Percentiles rank a stretch among this genome's conserved stretches.
phyloP scores from a whole-genome alignment of 2,888 invertebrate species.

The Cosmia pyralina region DNA sequence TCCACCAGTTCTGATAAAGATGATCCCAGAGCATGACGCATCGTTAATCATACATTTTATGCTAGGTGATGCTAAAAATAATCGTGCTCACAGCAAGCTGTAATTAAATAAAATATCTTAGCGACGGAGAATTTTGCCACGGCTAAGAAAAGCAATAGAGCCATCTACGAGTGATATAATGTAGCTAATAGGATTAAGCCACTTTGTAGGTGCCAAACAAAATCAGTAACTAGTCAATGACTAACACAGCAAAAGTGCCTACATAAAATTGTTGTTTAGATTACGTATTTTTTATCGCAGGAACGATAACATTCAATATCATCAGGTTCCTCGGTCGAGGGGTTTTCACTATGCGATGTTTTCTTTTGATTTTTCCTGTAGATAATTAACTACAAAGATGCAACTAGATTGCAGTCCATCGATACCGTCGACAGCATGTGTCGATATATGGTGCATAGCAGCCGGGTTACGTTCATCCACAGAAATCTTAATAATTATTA shows the following conservation, averaged over 20 bases:
- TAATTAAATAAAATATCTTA: constrained; percentile 44
- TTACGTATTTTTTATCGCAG: constrained; percentile 39
- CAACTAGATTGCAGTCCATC: background rate
- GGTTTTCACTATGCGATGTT: background rate
- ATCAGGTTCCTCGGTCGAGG: constrained; percentile 1
- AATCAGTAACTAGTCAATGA: constrained; percentile 14
- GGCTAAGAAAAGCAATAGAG: constrained; percentile 4
- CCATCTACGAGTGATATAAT: background rate
- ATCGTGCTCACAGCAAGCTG: constrained; percentile 17
- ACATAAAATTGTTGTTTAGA: constrained; percentile 33
- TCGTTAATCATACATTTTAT: constrained; percentile 34
- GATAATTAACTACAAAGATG: background rate
- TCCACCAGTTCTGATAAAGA: constrained; percentile 27
- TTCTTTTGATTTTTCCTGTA: background rate
- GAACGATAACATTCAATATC: constrained; percentile 39
- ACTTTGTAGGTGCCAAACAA: constrained; percentile 9
- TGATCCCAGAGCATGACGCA: constrained; percentile 43
- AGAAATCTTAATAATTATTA: too few relatives aligned
- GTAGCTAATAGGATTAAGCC: background rate
- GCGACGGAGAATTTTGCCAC: constrained; percentile 2
- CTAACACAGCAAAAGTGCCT: constrained; percentile 23
- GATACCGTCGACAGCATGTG: background rate
- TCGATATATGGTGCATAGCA: background rate
- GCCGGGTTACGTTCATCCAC: background rate
- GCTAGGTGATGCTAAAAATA: constrained; percentile 37